Base-by-base conservation (phyloP, 2,113 vertebrate species). In the Gymnorhina tibicen region DNA sequence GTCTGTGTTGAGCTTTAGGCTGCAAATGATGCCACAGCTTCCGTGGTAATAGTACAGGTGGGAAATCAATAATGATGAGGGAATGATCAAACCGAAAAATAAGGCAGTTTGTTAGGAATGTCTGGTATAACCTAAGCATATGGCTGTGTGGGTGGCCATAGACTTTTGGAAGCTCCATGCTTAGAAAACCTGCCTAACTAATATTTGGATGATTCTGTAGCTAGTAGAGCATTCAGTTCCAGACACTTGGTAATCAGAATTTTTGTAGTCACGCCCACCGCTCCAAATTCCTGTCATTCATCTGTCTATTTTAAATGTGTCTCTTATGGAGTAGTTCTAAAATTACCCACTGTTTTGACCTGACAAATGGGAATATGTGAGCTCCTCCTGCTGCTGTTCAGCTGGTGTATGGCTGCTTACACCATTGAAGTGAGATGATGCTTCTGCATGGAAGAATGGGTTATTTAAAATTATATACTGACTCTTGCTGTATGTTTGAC, bases 111-210 rank as follows among this genome's bases (percentile, higher is more conserved):
- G 37, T n/a, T 78, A 46, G 28, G 26, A 88, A 55, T 35, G n/a
- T 46, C 47, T 93, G 56, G 23, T 89, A 30, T 78, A 91, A 78
- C 62, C 68, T 55, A 67, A 73, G 11, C 72, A 90, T 94, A 88
- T 88, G 92, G 92, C 44, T 80, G 72, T 87, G 88, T 94, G 91
- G 91, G 93, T 7, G 8, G 73, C 85, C 18, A 3, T 60, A 78
- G 41, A 46, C 56, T 88, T 89, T 78, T 28, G 46, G 72, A 85
- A 94, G 44, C 41, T 91, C 22, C 16, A 4, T 44, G 44, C 68
- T 79, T 89, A 78, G 89, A 72, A 95, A 92, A 87, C 58, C 53
- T 91, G 83, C 79, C 47, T 94, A 83, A 80, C 73, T 94, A 91
- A 91, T 92, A 87, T 47, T 95, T 72, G 44, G 73, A 64, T 88